Base-by-base conservation (phyloP, 2,888 invertebrate genomes). In the Limnephilus lunatus region DNA sequence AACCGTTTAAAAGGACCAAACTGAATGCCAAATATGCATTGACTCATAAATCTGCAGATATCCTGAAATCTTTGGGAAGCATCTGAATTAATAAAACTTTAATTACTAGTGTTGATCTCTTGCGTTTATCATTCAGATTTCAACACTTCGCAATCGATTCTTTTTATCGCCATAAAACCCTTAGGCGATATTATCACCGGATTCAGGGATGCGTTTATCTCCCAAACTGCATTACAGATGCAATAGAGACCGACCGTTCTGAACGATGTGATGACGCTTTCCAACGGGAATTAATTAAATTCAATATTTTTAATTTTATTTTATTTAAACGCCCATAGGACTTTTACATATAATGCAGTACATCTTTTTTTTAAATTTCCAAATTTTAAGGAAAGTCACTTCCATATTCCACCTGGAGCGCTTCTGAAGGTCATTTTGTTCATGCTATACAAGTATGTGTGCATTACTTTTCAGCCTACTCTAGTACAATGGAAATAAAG, bases 71-170 rank as follows among this genome's bases (percentile, higher is more conserved):
- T 68, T 68, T 1, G n/a, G 9, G 5, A 19, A 25, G 1, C 25
- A n/a, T 68, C 68, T 68, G 68, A 68, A 82, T 82, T 31, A 82
- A 30, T 31, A 31, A 82, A 82, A 31, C 31, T 31, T 83, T 83
- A 83, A 35, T 83, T 25, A 83, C 2, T 9, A 83, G 32, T 25
- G 35, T 25, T 83, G 32, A 83, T 83, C 25, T 83, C 35, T 68
- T 9, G 68, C n/a, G 25, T 68, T 68, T 68, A 31, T 19, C 35
- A 83, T 32, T 5, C 83, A 19, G 32, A 32, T 83, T 83, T 83
- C 83, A 83, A 83, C 83, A 83, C 83, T 83, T 83, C 83, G 83
- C 83, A 83, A 83, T 35, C 19, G 32, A 4, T 35, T 83, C n/a
- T 35, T 68, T 68, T 68, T 68, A 68, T n/a, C 9, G 25, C 68